Base-by-base conservation (phyloP, 2,113 vertebrate species). In the Corythoichthys intestinalis region DNA sequence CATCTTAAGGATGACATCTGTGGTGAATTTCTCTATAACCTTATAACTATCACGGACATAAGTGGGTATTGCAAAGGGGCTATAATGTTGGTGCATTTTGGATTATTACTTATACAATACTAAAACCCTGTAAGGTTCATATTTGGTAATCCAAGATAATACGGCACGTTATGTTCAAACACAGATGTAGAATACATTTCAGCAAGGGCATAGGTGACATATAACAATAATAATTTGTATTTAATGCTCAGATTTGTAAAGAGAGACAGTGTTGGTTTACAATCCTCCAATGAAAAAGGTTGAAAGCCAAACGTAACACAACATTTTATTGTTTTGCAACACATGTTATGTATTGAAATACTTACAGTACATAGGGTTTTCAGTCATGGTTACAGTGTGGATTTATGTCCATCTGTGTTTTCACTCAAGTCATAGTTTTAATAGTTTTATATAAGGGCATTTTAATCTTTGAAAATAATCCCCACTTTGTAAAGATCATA, bases 1-100 rank as follows among this genome's bases (percentile, higher is more conserved):
- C 92, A 92, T 94, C 94, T 94, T 94, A 90, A 81, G 87, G 89
- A 83, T 94, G 94, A 94, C 92, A 94, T 95, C 93, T 93, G 90
- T 89, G 91, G 92, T 94, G 92, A 93, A 92, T 92, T 94, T 92
- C 91, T 91, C 93, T 93, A 91, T 92, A 92, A 93, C 88, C 79
- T 91, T 92, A 94, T 93, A 91, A 88, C 90, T 90, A 90, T 91
- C 89, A 76, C 79, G 82, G 92, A 81, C 72, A 82, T 47, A 74
- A 85, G 83, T 52, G 71, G 73, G 67, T 65, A 12, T 28, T 52
- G 47, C 64, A 10, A 68, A 65, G 76, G 67, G 72, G 76, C 80
- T 78, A 80, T 78, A 73, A 79, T 82, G 76, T 76, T 76, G 61
- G 77, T 75, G 71, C 82, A 85, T 77, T 71, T 81, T 80, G 90